Evolutionary conservation across 2,888 invertebrate species (phyloP), one percentile per base, ranked within the genome.

Genomic region (Aleiodes alternator): DNA sequence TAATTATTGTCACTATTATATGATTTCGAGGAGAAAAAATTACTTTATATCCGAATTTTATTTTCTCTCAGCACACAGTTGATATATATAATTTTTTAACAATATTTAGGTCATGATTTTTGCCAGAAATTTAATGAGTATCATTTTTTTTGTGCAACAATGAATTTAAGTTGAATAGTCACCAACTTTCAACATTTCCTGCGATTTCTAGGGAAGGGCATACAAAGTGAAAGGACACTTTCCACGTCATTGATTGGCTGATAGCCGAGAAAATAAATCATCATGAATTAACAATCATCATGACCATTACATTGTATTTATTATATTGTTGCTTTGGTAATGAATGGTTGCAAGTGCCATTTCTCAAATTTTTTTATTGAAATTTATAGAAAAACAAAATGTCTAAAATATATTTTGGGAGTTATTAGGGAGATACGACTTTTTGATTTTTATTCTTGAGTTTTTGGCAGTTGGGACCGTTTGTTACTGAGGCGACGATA

Each of bases 181-280:
- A 34, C 23, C 8, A 56, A 61, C 71, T 73, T 73, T 50, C 57
- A 61, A 69, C 43, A 66, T 66, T 72, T 66, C 66, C 72, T 43
- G 56, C 5, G 14, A 64, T 43, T 55, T 53, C 9, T 43, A 11
- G 31, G 48, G 48, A 57, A 51, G 57, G 57, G 16, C 14, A 68
- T 29, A 48, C 34, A 31, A 74, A 74, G 74, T 74, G 74, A 74
- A 74, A 74, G 74, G 74, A 55, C 64, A 64, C 59, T 74, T 73
- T 73, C 69, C 34, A 53, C 51, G 23, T 55, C 69, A 59, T 55
- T 66, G 43, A 72, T 9, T 72, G 53, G 16, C 7, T 34, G 51
- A 14, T 14, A 69, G 16, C 29, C 16, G 43, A 16, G n/a, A 43
- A 61, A n/a, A 23, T 23, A 34, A 61, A 43, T 61, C 16, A 61